Evolutionary conservation across 2,797 vertebrate genomes (phyloP).

Genomic region (Cyclura pinguis): DNA sequence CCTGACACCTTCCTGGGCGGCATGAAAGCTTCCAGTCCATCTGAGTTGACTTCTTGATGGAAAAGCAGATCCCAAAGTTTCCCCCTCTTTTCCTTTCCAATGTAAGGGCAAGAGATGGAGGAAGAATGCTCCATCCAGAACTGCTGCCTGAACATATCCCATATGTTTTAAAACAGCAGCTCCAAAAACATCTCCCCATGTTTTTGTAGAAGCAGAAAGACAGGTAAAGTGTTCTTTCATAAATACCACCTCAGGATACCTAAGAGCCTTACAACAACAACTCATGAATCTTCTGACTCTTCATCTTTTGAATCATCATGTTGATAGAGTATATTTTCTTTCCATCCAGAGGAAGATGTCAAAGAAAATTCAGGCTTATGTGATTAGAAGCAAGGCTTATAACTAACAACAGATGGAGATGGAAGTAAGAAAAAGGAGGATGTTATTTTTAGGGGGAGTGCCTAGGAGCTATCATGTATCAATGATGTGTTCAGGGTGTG

Average conservation of each 20-base stretch:
- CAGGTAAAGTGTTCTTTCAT: not conserved
- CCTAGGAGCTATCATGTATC: too few species aligned
- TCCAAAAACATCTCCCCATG: not conserved
- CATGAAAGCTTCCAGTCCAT: too few species aligned
- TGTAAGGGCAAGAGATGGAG: not conserved
- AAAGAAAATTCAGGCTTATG: not conserved
- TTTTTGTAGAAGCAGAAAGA: not conserved
- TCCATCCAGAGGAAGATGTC: not conserved
- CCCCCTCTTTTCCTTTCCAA: not conserved
- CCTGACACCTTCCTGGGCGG: too few species aligned
- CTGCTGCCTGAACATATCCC: not conserved
- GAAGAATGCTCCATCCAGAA: not conserved
- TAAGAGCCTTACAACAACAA: not conserved
- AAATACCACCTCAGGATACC: not conserved
- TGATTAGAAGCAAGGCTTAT: too few species aligned
- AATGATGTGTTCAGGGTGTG: too few species aligned
- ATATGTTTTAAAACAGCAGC: not conserved
- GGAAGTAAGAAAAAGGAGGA: too few species aligned
- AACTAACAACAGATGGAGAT: too few species aligned
- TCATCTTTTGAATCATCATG: not conserved
- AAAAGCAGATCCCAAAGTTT: not conserved
- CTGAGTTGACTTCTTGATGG: too few species aligned
- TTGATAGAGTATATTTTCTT: not conserved
- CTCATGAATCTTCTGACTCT: too few species aligned
- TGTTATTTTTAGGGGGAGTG: too few species aligned